phyloP scores from a whole-genome alignment of 2,113 vertebrate species.

The Neolamprologus kungweensis region DNA sequence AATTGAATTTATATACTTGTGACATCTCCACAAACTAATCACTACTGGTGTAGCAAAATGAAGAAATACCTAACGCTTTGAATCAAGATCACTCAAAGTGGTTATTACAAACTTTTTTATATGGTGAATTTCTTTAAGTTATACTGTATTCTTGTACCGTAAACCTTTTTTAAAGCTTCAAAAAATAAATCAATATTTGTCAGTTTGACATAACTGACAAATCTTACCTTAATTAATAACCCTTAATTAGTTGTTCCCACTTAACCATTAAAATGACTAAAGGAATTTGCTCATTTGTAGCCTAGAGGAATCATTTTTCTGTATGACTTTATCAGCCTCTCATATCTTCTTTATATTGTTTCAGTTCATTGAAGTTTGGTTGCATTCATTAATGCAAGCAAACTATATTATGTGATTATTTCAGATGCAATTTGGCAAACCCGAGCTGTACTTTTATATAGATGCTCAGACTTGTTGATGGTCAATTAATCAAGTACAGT shows the following conservation, averaged over 20 bases:
- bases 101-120: not conserved
- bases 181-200: not conserved
- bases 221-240: not conserved
- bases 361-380: not conserved
- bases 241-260: not conserved
- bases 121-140: not conserved
- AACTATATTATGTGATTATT: not conserved
- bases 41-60: not conserved
- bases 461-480: not conserved
- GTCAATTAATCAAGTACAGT: not conserved
- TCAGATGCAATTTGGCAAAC: not conserved
- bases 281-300: not conserved
- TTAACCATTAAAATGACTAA: not conserved
- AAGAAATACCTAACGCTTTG: not conserved
- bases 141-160: not conserved
- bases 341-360: not conserved
- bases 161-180: not conserved
- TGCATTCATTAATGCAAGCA: rapidly evolving
- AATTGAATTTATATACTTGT: not conserved
- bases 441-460: not conserved
- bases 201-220: not conserved
- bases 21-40: not conserved
- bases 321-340: not conserved
- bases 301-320: not conserved
- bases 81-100: not conserved